These are phyloP conservation scores for Choristoneura rosaceana DNA, from an alignment of 2,888 invertebrate genomes.

Conservation along the genomic window DNA sequence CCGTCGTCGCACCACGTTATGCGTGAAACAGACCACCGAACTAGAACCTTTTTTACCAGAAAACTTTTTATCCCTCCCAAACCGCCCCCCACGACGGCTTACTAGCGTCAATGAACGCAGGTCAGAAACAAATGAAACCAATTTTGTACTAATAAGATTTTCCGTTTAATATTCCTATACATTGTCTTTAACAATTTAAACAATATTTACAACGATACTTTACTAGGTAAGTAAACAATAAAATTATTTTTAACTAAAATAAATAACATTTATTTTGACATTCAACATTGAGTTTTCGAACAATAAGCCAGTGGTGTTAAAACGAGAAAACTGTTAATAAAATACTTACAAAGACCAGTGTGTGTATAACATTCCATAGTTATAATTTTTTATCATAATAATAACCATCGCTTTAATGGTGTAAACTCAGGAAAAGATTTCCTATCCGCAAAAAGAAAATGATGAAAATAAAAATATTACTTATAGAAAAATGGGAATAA, in stretches of 20 bases:
- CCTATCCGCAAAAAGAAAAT: background rate
- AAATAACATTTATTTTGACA: slow-evolving; percentile 73
- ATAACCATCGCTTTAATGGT: background rate
- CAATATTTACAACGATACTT: slow-evolving; percentile 74
- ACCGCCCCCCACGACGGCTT: slow-evolving; percentile 72
- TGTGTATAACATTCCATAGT: background rate
- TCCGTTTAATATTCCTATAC: slow-evolving; percentile 70
- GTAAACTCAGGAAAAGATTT: background rate
- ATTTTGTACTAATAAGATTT: slow-evolving; percentile 49
- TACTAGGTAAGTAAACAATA: slow-evolving; percentile 63
- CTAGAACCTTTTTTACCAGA: slow-evolving; percentile 68
- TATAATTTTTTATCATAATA: slow-evolving; percentile 8
- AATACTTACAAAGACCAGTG: slow-evolving; percentile 35
- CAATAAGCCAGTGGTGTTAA: slow-evolving; percentile 18
- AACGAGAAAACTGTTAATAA: slow-evolving; percentile 26
- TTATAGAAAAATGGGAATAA: background rate
- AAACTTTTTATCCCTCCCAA: slow-evolving; percentile 54
- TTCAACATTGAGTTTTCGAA: slow-evolving; percentile 52
- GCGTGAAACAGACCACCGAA: slow-evolving; percentile 82
- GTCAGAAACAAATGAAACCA: slow-evolving; percentile 32
- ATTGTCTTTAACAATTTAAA: slow-evolving; percentile 72
- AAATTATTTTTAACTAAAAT: slow-evolving; percentile 67
- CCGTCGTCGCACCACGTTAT: slow-evolving; percentile 71
- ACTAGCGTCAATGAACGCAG: slow-evolving; percentile 7
- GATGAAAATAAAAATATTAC: background rate